Evolutionary conservation across 2,888 invertebrate genomes (phyloP), one percentile per base, ranked within the genome.

Genomic region (Sepiola atlantica): DNA sequence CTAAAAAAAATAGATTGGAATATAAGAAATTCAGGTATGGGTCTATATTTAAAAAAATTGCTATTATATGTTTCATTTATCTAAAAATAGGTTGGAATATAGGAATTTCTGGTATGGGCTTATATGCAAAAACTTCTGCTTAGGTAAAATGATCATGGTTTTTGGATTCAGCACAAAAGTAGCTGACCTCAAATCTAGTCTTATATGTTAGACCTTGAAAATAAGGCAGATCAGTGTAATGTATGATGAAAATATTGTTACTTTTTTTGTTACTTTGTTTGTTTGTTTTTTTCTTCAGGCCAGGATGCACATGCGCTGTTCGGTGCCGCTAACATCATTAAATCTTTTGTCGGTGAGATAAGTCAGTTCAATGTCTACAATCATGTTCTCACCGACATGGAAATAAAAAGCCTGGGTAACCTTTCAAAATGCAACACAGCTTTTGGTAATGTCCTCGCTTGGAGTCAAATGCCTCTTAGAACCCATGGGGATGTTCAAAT

Each of bases 321-420:
- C 32, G 94, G 94, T 61, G 55, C 93, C 18, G 93, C 92, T 35
- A 94, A 93, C 35, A 45, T 90, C 24, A 94, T 94, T 94, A 94
- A 94, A 54, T 94, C 95, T 21, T 95, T 94, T 93, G 35, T 94
- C 35, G 95, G 95, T 35, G 95, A 95, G 94, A 94, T 95, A n/a
- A 95, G 94, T 61, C 94, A 94, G 92, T 94, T 95, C 55, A 95
- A 95, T 91, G 91, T 95, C 61, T 95, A 94, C 77, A 93, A 94
- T 35, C 61, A 94, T 32, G 90, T 94, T 24, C 94, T 95, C 35
- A 92, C 94, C 14, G 35, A 91, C 35, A 92, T 45, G 91, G 57
- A 93, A 35, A 55, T 95, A 24, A 92, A 54, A 45, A 54, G 24
- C 0, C 55, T 95, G 24, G 94, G 94, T 28, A 94, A 94, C 92